A percentile compares a stretch with the other conserved stretches of the same genome.
phyloP scores from a whole-genome alignment of 2,888 invertebrate genomes.

The Scaptomyza flava region DNA sequence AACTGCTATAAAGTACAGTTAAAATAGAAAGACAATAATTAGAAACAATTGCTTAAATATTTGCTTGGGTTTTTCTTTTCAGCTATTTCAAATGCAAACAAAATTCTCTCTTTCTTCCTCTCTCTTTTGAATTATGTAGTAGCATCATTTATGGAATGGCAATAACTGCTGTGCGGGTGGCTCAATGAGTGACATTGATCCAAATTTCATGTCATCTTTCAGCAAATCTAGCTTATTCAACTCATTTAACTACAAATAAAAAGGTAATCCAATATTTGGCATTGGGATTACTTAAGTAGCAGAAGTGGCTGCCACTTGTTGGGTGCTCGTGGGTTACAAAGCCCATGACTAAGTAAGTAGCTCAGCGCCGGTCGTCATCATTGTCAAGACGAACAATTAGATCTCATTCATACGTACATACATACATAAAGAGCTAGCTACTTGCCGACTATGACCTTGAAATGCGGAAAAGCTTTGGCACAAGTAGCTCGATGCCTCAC shows the following conservation, averaged over 20 bases:
- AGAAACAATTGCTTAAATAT: constrained; percentile 31
- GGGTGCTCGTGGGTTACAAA: constrained; percentile 32
- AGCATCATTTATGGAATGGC: constrained; percentile 28
- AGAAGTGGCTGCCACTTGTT: constrained; percentile 36
- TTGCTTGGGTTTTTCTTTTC: neutral
- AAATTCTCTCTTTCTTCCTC: constrained; percentile 1
- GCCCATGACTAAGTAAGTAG: constrained; percentile 42
- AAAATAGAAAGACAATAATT: neutral
- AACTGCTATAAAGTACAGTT: constrained; percentile 9
- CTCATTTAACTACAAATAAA: constrained; percentile 14
- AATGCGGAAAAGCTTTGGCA: constrained; percentile 52
- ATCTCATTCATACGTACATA: constrained; percentile 67
- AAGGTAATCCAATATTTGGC: constrained; percentile 62
- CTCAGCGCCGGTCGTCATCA: constrained; percentile 41
- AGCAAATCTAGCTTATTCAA: constrained; percentile 21
- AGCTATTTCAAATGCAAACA: constrained; percentile 31
- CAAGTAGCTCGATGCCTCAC: constrained; percentile 46
- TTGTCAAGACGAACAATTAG: constrained; percentile 67
- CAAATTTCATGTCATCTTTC: constrained; percentile 22
- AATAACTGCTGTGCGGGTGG: constrained; percentile 13
- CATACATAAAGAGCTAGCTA: constrained; percentile 55
- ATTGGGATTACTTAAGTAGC: constrained; percentile 54
- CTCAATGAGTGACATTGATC: constrained; percentile 18
- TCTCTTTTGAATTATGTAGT: constrained; percentile 19
- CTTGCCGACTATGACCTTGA: constrained; percentile 69